Conservation (phyloP, 2,113 vertebrate species). For the Seriola quinqueradiata region DNA sequence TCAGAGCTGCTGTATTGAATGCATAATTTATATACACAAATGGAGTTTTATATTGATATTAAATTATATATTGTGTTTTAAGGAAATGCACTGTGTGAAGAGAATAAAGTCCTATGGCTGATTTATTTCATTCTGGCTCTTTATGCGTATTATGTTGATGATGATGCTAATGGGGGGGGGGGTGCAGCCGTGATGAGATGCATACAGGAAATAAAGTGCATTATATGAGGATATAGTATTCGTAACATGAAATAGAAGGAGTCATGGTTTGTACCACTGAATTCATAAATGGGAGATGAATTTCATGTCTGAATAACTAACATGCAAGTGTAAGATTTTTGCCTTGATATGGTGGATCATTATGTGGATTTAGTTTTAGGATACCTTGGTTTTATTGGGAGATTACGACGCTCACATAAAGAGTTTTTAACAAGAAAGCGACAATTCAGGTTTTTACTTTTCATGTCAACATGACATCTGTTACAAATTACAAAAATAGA, state of each 20-base stretch:
- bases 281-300: slow-evolving; percentile 9
- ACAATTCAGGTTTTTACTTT: background rate
- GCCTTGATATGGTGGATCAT: background rate
- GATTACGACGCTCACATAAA: background rate
- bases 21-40: slow-evolving; percentile 84
- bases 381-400: background rate
- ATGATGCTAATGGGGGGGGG: background rate
- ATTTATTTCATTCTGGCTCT: slow-evolving; percentile 45
- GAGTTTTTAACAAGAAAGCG: background rate
- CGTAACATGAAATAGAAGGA: background rate
- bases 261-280: slow-evolving; percentile 23
- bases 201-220: slow-evolving; percentile 8
- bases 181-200: background rate
- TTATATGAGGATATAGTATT: background rate
- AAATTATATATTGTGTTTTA: slow-evolving; percentile 83
- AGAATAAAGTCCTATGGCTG: slow-evolving; percentile 79
- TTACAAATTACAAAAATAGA: background rate
- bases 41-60: slow-evolving; percentile 84
- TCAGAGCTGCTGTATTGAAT: slow-evolving; percentile 80
- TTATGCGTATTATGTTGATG: slow-evolving; percentile 22
- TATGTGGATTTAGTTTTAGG: background rate
- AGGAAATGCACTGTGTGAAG: slow-evolving; percentile 81
- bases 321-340: slow-evolving; percentile 6
- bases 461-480: slow-evolving; percentile 2
- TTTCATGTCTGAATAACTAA: background rate